These are phyloP conservation scores for Drosophila willistoni DNA, from an alignment of 1,140 invertebrate genomes.

Conservation along the genomic window DNA sequence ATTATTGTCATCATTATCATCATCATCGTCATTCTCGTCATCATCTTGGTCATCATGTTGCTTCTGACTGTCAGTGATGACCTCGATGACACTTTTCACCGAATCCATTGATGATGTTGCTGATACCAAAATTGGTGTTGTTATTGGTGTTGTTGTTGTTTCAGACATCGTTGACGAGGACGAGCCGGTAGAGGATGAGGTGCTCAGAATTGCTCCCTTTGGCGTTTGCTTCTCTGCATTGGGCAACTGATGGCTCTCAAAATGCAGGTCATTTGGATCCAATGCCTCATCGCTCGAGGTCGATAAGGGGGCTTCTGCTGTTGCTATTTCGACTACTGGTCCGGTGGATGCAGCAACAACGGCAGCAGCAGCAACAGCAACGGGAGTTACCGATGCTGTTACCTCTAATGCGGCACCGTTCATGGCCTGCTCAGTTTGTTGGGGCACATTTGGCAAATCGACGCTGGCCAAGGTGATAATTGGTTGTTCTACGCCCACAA, in stretches of 20 bases:
- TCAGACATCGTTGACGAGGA: constrained; percentile 45
- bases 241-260: constrained; percentile 78
- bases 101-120: constrained; percentile 79
- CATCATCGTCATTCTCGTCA: constrained; percentile 19
- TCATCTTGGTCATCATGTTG: constrained; percentile 14
- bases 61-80: constrained; percentile 55
- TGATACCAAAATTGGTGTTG: constrained; percentile 74
- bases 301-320: neutral
- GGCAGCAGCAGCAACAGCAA: neutral
- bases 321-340: neutral
- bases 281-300: constrained; percentile 21
- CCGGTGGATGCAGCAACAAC: neutral
- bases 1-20: constrained; percentile 15
- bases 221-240: constrained; percentile 41
- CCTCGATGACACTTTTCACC: constrained; percentile 79
- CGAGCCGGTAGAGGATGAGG: constrained; percentile 60
- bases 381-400: neutral
- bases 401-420: neutral
- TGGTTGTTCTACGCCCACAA: constrained; percentile 69
- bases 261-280: constrained; percentile 67
- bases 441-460: constrained; percentile 64
- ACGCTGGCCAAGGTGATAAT: constrained; percentile 75
- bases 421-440: neutral
- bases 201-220: constrained; percentile 42
- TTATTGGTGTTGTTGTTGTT: constrained; percentile 58